A percentile compares a stretch with the other conserved stretches of the same genome.
These are phyloP conservation scores for Cosmia trapezina DNA, from an alignment of 2,888 invertebrate genomes.

Conservation along the genomic window DNA sequence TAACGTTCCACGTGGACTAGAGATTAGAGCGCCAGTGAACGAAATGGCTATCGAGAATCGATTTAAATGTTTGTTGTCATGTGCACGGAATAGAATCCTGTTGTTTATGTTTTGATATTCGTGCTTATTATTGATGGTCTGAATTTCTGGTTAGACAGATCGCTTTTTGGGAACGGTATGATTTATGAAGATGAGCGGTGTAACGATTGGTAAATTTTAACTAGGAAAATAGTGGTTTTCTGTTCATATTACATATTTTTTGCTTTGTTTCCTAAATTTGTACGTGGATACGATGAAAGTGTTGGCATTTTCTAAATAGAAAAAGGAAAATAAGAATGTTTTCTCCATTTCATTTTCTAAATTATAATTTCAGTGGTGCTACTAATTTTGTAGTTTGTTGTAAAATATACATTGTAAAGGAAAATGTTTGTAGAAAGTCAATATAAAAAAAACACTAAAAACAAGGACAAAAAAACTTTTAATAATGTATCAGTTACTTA, in stretches of 20 bases:
- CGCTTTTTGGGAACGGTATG: neutral
- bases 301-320: neutral
- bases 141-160: neutral
- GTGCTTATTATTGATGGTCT: neutral
- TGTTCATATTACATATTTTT: neutral
- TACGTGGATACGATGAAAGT: neutral
- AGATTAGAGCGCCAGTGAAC: slow-evolving; percentile 48
- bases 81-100: slow-evolving; percentile 36
- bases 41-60: slow-evolving; percentile 56
- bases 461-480: neutral
- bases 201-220: neutral
- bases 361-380: neutral
- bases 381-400: neutral
- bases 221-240: neutral
- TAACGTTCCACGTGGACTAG: slow-evolving; percentile 74
- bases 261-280: neutral
- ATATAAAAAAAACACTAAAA: neutral
- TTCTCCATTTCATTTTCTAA: neutral
- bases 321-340: neutral
- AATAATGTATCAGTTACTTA: neutral
- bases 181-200: neutral
- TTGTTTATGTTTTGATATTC: slow-evolving; percentile 51
- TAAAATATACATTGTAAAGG: neutral
- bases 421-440: neutral
- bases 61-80: slow-evolving; percentile 62